Base-by-base conservation (phyloP, 2,797 vertebrate genomes). In the Danio tinwini region DNA sequence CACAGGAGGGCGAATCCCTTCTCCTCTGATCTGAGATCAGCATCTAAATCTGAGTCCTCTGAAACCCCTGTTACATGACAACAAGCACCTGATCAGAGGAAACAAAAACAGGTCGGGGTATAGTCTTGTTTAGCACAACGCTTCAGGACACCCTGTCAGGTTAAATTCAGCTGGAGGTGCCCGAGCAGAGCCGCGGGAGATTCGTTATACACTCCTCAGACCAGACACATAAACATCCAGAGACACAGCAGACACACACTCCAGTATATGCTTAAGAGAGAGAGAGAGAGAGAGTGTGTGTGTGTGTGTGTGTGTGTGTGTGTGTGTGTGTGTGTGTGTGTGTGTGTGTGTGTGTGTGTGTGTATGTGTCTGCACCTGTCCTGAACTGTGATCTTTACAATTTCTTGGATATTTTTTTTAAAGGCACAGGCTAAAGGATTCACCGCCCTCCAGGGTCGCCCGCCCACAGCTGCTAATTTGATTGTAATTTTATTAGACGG, bases 131-230 rank as follows among this genome's bases (percentile, higher is more conserved):
- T 5, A 68, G 16, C 10, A 13, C 19, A 47, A 7, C 1, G 44
- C 53, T 29, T 67, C 52, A 56, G 8, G 63, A 45, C 50, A 39
- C 52, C 53, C 21, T 76, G 74, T 76, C 74, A 68, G 42, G n/a
- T 44, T 58, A 16, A 45, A 58, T 76, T 68, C 21, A 13, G 16
- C 7, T 11, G 16, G 7, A 37, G 45, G 61, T 8, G 16, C 2
- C 40, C 7, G 49, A 53, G 47, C 13, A 4, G 13, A 76, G 50
- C 74, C 50, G 49, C 61, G 1, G 49, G 74, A 76, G 74, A 65
- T 55, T 76, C 40, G 45, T 45, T 45, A 55, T n/a, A 37, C 9
- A 13, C 39, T 53, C 39, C 50, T 56, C 39, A 55, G 29, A 64
- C 49, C 49, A 53, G 62, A 75, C 58, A 9, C 4, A 13, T 7